phyloP scores from a whole-genome alignment of 2,888 invertebrate species.

The Catocala sponsa region DNA sequence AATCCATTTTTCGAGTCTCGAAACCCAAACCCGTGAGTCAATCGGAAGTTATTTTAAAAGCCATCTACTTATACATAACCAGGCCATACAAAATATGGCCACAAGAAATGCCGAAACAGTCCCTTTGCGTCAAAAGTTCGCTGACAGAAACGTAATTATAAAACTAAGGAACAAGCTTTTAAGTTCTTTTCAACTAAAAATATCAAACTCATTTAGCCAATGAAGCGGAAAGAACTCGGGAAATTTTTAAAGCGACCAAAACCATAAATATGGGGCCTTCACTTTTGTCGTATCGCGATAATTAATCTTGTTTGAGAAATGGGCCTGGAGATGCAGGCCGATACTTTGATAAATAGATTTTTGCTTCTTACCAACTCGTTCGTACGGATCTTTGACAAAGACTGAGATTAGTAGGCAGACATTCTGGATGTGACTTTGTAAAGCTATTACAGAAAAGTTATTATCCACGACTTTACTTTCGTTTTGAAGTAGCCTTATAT shows the following conservation, averaged over 20 bases:
- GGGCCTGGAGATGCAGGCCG: slow-evolving; percentile 72
- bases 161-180: slow-evolving; percentile 4
- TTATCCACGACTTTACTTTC: too few relatives aligned
- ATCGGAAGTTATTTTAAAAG: too few relatives aligned
- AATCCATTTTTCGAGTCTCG: too few relatives aligned
- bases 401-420: slow-evolving; percentile 26
- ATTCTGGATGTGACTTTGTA: slow-evolving; percentile 38
- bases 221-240: slow-evolving; percentile 21
- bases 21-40: too few relatives aligned
- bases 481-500: too few relatives aligned
- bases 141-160: neutral
- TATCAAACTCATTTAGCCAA: slow-evolving; percentile 29
- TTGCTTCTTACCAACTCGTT: slow-evolving; percentile 78
- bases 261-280: slow-evolving; percentile 65
- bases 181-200: slow-evolving; percentile 23
- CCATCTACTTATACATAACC: too few relatives aligned
- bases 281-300: slow-evolving; percentile 70
- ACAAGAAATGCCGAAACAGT: too few relatives aligned
- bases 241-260: slow-evolving; percentile 38
- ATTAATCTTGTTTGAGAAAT: slow-evolving; percentile 84
- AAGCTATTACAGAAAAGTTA: neutral
- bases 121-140: too few relatives aligned
- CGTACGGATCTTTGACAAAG: slow-evolving; percentile 51
- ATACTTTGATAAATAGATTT: slow-evolving; percentile 85
- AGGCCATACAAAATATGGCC: too few relatives aligned